Evolutionary conservation across 2,797 vertebrate species (phyloP).

Genomic region (Pipistrellus pygmaeus): DNA sequence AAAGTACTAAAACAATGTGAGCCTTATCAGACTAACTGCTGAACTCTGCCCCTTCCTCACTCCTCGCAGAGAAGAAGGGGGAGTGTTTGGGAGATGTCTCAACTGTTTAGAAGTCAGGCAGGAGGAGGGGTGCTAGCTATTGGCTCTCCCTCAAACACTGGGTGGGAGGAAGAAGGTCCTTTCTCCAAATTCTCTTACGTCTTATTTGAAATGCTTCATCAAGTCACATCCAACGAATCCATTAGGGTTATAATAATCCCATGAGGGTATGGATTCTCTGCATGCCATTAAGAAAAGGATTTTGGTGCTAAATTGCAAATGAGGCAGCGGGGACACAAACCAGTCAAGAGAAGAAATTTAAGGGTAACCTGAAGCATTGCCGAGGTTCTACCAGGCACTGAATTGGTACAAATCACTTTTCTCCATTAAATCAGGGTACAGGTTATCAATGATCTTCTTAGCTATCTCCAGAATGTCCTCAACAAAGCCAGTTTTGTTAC

Average conservation of each 20-base stretch:
- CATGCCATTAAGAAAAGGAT: neutral
- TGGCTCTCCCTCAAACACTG: neutral
- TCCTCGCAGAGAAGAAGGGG: neutral
- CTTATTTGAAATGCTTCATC: neutral
- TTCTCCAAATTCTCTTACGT: neutral
- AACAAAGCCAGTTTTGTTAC: neutral
- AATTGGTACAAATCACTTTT: constrained; percentile 47
- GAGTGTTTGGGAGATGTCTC: neutral
- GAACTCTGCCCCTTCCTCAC: neutral
- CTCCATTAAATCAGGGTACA: constrained; percentile 11
- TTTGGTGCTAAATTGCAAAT: constrained; percentile 13
- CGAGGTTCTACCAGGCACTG: neutral
- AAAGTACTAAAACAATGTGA: neutral
- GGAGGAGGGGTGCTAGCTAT: neutral
- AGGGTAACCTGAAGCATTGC: neutral
- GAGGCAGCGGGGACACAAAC: neutral
- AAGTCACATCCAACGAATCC: neutral
- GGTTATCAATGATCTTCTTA: constrained; percentile 23
- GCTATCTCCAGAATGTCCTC: neutral
- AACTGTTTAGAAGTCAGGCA: neutral
- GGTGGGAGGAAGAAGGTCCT: neutral
- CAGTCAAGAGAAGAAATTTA: neutral
- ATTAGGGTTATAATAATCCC: neutral
- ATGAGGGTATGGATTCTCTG: neutral
- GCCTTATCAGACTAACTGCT: neutral